Evolutionary conservation across 2,113 vertebrate genomes (phyloP).

Genomic region (Caracal caracal): DNA sequence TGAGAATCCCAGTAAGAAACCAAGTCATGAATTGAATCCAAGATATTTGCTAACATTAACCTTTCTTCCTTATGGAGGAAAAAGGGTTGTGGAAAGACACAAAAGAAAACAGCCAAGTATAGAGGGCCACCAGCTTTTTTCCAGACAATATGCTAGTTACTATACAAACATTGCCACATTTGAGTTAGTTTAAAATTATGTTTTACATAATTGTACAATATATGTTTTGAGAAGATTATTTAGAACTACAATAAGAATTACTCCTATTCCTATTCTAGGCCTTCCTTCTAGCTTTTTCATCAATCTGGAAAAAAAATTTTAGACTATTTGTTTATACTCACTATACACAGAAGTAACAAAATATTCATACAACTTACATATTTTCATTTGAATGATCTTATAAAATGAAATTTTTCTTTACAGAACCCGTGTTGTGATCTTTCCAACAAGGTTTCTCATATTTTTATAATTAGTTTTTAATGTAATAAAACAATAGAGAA

Average conservation of each 20-base stretch:
- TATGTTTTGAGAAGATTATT: constrained; percentile 52
- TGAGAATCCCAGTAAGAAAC: constrained; percentile 35
- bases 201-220: background rate
- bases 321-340: constrained; percentile 22
- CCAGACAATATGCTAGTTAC: background rate
- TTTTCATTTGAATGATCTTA: constrained; percentile 60
- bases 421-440: constrained; percentile 60
- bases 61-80: constrained; percentile 1
- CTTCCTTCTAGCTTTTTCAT: constrained; percentile 54
- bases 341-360: background rate
- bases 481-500: constrained; percentile 86
- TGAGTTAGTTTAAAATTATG: constrained; percentile 47
- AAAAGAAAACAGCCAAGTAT: background rate
- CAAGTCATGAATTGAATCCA: background rate
- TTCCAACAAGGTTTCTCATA: constrained; percentile 75
- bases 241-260: constrained; percentile 45
- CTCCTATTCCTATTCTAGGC: background rate
- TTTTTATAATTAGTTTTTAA: constrained; percentile 71
- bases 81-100: background rate
- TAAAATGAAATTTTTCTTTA: constrained; percentile 65
- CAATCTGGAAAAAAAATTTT: background rate
- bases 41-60: constrained; percentile 41
- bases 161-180: background rate
- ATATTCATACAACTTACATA: constrained; percentile 16
- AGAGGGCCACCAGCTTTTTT: background rate